phyloP scores from a whole-genome alignment of 2,113 vertebrate species.

The Dicentrarchus labrax region DNA sequence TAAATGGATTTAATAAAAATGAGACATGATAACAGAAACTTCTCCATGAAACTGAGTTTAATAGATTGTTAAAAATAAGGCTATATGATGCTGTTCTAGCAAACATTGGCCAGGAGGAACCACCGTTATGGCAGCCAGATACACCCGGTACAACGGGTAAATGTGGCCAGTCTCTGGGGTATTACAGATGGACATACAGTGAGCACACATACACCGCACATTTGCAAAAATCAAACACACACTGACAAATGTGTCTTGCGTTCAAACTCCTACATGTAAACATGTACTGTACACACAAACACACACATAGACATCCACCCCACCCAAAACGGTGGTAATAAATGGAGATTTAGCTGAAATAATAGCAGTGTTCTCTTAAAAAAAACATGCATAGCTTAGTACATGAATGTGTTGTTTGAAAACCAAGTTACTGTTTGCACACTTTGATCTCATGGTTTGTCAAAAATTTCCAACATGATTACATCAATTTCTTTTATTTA shows the following conservation, averaged over 20 bases:
- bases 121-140: constrained; percentile 57
- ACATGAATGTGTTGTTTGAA: constrained; percentile 69
- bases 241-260: constrained; percentile 31
- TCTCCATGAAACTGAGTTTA: constrained; percentile 84
- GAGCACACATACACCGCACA: constrained; percentile 44
- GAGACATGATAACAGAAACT: constrained; percentile 23
- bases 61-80: constrained; percentile 87
- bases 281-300: constrained; percentile 47
- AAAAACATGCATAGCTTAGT: constrained; percentile 85
- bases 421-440: constrained; percentile 57
- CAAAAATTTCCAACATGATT: constrained; percentile 47
- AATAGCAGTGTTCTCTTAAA: constrained; percentile 69
- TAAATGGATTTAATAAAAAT: not conserved
- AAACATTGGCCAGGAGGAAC: constrained; percentile 75
- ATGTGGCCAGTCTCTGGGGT: constrained; percentile 62
- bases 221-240: constrained; percentile 51
- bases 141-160: constrained; percentile 51
- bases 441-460: constrained; percentile 45
- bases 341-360: constrained; percentile 68
- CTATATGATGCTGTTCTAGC: constrained; percentile 85
- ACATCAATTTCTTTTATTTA: constrained; percentile 64
- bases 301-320: constrained; percentile 50
- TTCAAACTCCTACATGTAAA: constrained; percentile 44
- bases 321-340: constrained; percentile 81
- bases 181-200: constrained; percentile 55